Percentiles rank a stretch among this genome's conserved stretches.
phyloP scores from a whole-genome alignment of 2,888 invertebrate species.

The Oxytorus armatus region DNA sequence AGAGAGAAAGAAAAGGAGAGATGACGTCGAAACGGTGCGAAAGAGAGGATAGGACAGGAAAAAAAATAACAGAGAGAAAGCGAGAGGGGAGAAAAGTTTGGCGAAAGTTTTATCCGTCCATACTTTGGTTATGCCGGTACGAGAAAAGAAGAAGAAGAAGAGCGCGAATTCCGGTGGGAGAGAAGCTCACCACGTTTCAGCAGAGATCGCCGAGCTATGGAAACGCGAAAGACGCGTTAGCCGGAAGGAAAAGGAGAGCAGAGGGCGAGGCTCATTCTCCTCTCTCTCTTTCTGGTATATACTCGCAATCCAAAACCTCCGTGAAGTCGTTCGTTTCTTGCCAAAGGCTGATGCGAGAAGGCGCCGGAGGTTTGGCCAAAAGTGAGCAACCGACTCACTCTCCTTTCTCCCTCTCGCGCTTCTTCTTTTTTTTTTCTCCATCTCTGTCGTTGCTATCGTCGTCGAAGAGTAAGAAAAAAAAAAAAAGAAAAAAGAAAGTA shows the following conservation, averaged over 20 bases:
- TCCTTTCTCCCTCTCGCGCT: constrained; percentile 13
- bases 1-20: too few relatives aligned
- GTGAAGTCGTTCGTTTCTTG: constrained; percentile 47
- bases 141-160: constrained; percentile 25
- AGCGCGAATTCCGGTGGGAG: constrained; percentile 57
- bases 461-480: too few relatives aligned
- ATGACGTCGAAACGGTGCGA: too few relatives aligned
- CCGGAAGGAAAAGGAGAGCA: constrained; percentile 52
- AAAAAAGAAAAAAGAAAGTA: constrained; percentile 29
- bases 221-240: constrained; percentile 51
- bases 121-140: constrained; percentile 39
- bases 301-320: constrained; percentile 50
- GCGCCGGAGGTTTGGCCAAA: constrained; percentile 47
- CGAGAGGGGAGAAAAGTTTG: constrained; percentile 51
- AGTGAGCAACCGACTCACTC: constrained; percentile 28
- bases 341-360: constrained; percentile 16
- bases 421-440: constrained; percentile 7
- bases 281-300: too few relatives aligned
- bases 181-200: constrained; percentile 13
- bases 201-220: constrained; percentile 26
- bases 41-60: constrained; percentile 4
- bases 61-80: constrained; percentile 32
- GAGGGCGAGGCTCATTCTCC: constrained; percentile 38
- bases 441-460: constrained; percentile 18
- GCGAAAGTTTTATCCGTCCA: constrained; percentile 52